Evolutionary conservation across 2,113 vertebrate genomes (phyloP).

Genomic region (Grammomys surdaster): DNA sequence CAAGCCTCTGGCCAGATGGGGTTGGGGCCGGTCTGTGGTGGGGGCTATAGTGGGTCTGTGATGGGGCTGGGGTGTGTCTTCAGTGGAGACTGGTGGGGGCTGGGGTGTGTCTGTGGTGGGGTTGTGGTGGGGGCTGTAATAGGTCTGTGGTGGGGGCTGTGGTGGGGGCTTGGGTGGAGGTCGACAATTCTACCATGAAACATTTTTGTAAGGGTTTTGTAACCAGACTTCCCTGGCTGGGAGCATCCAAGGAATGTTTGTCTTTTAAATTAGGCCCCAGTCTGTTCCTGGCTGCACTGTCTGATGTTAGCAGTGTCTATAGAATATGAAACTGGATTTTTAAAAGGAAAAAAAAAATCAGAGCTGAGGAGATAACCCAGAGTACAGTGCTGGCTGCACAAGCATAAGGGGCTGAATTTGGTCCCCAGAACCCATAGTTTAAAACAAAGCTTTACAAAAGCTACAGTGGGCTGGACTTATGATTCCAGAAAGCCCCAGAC

Average conservation of each 20-base stretch:
- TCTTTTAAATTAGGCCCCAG: not conserved
- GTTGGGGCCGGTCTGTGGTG: not conserved
- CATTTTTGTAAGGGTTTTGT: slow-evolving; percentile 19
- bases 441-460: not conserved
- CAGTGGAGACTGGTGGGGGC: not conserved
- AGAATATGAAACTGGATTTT: not conserved
- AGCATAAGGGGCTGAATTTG: not conserved
- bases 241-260: not conserved
- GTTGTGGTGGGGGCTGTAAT: not conserved
- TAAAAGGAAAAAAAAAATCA: not conserved
- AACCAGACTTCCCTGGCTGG: not conserved
- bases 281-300: not conserved
- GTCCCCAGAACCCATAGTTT: not conserved
- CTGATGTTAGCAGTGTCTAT: not conserved
- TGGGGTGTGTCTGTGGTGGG: not conserved
- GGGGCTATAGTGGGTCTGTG: not conserved
- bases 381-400: not conserved
- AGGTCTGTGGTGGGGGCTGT: too few relatives aligned
- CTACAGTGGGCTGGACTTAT: not conserved
- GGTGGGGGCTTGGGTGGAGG: not conserved
- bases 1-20: not conserved
- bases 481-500: not conserved
- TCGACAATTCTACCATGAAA: not conserved
- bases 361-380: not conserved
- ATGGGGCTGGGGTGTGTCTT: not conserved